A percentile compares a stretch with the other conserved stretches of the same genome.
Conservation (phyloP, 2,797 vertebrate species). For the Pseudochaenichthys georgianus region DNA sequence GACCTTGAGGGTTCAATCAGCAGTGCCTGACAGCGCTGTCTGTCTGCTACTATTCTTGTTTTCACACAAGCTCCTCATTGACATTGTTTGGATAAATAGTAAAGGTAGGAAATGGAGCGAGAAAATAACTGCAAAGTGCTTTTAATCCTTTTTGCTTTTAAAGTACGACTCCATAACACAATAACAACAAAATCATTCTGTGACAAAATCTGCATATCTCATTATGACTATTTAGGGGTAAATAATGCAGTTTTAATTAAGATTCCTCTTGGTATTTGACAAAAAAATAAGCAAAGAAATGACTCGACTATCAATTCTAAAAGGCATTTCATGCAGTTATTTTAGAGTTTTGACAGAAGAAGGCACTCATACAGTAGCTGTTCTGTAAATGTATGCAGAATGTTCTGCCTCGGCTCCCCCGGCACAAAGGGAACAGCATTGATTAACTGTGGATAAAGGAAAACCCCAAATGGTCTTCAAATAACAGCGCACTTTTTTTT, state of each 20-base stretch:
- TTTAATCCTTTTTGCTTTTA: conserved; percentile 13
- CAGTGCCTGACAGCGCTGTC: conserved; percentile 74
- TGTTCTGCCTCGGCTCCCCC: conserved; percentile 26
- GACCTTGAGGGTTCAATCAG: conserved; percentile 87
- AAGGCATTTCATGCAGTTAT: conserved; percentile 28
- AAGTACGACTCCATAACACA: neutral
- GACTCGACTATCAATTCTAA: neutral
- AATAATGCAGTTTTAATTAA: conserved; percentile 5
- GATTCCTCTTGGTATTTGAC: neutral
- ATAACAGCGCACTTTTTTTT: conserved; percentile 55
- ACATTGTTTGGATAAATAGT: conserved; percentile 55
- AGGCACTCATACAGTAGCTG: conserved; percentile 27
- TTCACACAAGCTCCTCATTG: conserved; percentile 61
- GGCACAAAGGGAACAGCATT: conserved; percentile 41
- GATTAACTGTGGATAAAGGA: conserved; percentile 79
- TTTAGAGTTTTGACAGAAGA: conserved; percentile 16
- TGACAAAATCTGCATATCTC: conserved; percentile 8
- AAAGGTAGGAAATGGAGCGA: conserved; percentile 12
- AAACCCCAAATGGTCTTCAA: conserved; percentile 71
- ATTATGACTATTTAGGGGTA: neutral
- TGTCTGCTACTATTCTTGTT: conserved; percentile 57
- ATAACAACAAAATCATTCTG: neutral
- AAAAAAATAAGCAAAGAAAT: neutral
- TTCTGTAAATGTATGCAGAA: conserved; percentile 55
- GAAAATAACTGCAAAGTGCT: conserved; percentile 1